Conservation (phyloP, 2,113 vertebrate genomes). For the Chinchilla lanigera region DNA sequence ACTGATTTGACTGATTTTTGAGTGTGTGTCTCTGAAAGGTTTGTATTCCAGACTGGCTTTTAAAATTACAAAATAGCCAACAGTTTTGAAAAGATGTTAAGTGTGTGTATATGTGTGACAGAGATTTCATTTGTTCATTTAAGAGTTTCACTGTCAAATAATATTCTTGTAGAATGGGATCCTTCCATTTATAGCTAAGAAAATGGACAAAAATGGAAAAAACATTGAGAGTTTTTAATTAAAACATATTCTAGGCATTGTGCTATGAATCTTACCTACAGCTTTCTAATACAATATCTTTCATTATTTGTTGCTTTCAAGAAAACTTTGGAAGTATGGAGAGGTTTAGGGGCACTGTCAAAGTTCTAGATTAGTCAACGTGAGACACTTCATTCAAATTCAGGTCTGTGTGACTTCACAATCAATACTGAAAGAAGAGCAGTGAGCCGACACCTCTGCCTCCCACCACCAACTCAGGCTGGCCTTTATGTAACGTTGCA, state of each 20-base stretch:
- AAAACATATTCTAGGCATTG: background rate
- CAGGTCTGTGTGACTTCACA: background rate
- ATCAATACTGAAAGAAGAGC: background rate
- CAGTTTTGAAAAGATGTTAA: background rate
- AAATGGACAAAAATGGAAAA: background rate
- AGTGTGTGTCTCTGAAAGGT: background rate
- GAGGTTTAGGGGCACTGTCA: background rate
- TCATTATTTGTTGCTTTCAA: background rate
- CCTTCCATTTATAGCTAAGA: background rate
- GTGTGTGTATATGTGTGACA: background rate
- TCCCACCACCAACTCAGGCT: background rate
- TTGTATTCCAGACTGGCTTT: background rate
- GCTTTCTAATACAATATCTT: background rate
- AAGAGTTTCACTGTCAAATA: conserved; percentile 9
- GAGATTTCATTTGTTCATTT: background rate
- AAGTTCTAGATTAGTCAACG: background rate
- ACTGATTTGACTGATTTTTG: background rate
- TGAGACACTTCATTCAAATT: background rate
- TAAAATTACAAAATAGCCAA: conserved; percentile 27
- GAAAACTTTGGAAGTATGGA: background rate
- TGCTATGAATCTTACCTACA: background rate
- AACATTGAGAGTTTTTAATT: background rate
- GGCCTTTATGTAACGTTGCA: background rate
- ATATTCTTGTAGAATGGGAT: background rate
- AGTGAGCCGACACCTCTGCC: fast-evolving